Conservation (phyloP, 2,888 invertebrate species). For the Troilus luridus region DNA sequence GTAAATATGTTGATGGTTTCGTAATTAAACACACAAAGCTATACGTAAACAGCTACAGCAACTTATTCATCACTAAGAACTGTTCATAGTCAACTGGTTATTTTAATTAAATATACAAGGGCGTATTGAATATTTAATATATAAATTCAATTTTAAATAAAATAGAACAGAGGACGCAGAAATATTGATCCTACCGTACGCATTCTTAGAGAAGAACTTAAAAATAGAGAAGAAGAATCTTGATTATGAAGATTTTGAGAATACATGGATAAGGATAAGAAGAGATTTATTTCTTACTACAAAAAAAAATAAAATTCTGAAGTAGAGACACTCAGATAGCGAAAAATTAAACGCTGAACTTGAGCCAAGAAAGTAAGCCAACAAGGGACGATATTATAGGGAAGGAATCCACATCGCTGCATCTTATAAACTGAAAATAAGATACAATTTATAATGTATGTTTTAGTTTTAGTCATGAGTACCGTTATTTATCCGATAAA, state of each 20-base stretch:
- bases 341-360: constrained; percentile 32
- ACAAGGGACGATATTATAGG: neutral
- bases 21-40: neutral
- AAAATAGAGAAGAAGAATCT: no score
- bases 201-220: neutral
- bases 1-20: neutral
- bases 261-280: neutral
- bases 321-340: neutral
- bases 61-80: neutral
- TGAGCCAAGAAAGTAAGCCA: constrained; percentile 14
- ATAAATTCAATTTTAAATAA: no score
- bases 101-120: neutral
- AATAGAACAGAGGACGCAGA: neutral
- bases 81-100: neutral
- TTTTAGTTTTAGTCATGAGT: no score
- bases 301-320: neutral
- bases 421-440: neutral
- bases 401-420: neutral
- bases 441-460: neutral
- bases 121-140: no score
- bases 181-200: neutral
- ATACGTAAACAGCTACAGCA: neutral
- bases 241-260: neutral
- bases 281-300: neutral
- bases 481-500: no score